Conservation (phyloP, 2,113 vertebrate species). For the Tenrec ecaudatus region DNA sequence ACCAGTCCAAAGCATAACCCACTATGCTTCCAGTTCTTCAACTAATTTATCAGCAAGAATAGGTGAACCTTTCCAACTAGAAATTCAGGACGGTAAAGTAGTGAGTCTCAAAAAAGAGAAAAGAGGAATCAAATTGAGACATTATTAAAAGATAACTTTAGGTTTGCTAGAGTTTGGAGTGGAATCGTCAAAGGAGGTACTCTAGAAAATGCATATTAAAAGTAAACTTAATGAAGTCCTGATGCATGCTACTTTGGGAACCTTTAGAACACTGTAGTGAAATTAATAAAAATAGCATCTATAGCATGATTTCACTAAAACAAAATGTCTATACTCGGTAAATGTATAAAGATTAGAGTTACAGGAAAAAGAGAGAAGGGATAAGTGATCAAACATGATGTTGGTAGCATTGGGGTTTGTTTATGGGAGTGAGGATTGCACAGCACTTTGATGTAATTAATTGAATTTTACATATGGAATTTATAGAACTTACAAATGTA, state of each 20-base stretch:
- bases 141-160: background rate
- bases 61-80: background rate
- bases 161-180: no score
- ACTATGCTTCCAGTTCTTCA: background rate
- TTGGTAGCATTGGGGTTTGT: background rate
- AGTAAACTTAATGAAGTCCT: background rate
- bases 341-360: background rate
- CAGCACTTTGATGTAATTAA: background rate
- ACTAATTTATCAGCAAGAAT: background rate
- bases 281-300: background rate
- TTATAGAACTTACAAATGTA: background rate
- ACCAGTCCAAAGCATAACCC: no score
- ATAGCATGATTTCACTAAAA: background rate
- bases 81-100: background rate
- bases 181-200: no score
- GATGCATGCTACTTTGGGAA: background rate
- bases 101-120: background rate
- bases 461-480: background rate
- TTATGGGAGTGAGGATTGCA: background rate
- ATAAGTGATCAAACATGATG: background rate
- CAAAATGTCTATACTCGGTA: background rate
- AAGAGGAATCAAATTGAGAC: background rate
- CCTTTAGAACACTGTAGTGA: background rate
- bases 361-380: background rate
- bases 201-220: background rate